Percentiles rank a stretch among this genome's conserved stretches.
Conservation (phyloP, 2,113 vertebrate genomes). For the Cygnus buccinator region DNA sequence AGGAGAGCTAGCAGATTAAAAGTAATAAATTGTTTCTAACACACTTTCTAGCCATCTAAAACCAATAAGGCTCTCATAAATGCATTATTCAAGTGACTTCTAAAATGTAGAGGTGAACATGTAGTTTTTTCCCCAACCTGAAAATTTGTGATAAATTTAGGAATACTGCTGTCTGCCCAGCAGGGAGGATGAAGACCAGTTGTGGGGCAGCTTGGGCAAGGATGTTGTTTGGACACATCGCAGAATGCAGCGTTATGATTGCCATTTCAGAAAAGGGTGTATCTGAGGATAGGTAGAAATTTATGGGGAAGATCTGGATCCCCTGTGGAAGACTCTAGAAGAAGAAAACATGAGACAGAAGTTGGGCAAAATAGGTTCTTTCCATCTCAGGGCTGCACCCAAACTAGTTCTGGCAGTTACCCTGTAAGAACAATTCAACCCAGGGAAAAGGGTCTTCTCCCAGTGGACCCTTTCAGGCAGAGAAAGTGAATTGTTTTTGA, state of each 20-base stretch:
- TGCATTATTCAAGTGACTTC: background rate
- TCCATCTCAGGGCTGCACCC: background rate
- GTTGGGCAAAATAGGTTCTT: background rate
- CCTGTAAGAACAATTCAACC: background rate
- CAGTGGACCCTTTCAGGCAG: background rate
- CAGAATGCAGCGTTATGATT: background rate
- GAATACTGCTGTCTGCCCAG: background rate
- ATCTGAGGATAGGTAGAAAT: background rate
- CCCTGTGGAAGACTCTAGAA: background rate
- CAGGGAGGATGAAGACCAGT: fast-evolving
- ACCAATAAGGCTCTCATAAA: background rate
- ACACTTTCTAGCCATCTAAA: background rate
- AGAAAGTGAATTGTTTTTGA: conserved; percentile 9
- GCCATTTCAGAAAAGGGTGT: background rate
- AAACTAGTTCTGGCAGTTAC: background rate
- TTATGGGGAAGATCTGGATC: background rate
- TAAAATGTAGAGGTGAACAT: background rate
- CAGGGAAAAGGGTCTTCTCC: conserved; percentile 21
- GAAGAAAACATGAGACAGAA: background rate
- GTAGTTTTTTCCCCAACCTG: background rate
- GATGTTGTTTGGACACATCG: background rate
- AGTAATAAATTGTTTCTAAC: background rate
- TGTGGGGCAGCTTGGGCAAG: background rate
- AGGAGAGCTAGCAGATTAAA: background rate
- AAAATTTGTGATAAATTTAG: background rate